Base-by-base conservation (phyloP, 2,797 vertebrate genomes). In the Chromis chromis region DNA sequence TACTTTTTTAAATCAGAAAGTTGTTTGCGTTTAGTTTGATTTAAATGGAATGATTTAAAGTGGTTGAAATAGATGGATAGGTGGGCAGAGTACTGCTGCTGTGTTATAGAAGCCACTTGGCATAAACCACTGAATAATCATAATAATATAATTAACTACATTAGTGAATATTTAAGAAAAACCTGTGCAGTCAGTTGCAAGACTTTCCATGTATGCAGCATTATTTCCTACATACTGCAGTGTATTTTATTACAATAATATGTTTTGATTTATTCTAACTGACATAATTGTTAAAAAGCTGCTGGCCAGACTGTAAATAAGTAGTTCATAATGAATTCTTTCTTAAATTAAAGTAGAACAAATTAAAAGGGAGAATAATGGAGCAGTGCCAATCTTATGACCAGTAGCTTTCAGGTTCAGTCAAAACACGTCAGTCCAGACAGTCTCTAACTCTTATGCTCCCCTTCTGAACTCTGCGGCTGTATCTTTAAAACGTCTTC, bases 401-500 rank as follows among this genome's bases (percentile, higher is more conserved):
- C 19, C 76, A 73, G 52, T 4, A 52, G 60, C 61, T 74, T 74
- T 79, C 75, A 69, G 68, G 54, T 74, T 75, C 17, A 46, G 33
- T 46, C 63, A 70, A 17, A 46, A 53, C 64, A 67, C 9, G 28
- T 76, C 73, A 44, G 70, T 55, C 71, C 52, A 52, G 68, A 74
- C 73, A n/a, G 50, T 59, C 74, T 76, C 52, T 53, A 56, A 21
- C 62, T 67, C 63, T 57, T 75, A 16, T 52, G 65, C 8, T 82
- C 83, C 74, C 89, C 83, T 78, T 50, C 49, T 85, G 86, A 89
- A 90, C 89, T 87, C 83, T 74, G 84, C 59, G 5, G 65, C 90
- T 90, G 81, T 84, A 81, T 86, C 88, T 94, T 90, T 92, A 90
- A 92, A 90, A 89, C 62, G 82, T 89, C 84, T 83, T 81, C 79